A percentile compares a stretch with the other conserved stretches of the same genome.
These are phyloP conservation scores for Noctua janthe DNA, from an alignment of 2,888 invertebrate genomes.

Conservation along the genomic window DNA sequence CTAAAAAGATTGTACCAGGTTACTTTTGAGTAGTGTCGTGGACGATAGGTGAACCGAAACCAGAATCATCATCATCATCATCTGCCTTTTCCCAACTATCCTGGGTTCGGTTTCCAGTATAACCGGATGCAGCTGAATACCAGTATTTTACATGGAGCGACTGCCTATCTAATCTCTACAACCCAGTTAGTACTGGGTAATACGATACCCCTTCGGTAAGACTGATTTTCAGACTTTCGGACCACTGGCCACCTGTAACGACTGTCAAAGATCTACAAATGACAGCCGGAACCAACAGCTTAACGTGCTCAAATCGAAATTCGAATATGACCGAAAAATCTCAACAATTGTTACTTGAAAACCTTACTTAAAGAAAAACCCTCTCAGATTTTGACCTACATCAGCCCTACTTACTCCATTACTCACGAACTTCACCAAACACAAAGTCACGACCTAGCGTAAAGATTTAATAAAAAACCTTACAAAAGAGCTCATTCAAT, in stretches of 20 bases:
- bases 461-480: slow-evolving; percentile 52
- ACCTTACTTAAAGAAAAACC: background rate
- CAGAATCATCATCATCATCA: no score
- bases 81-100: no score
- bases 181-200: no score
- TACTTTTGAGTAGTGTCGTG: background rate
- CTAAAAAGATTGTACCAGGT: background rate
- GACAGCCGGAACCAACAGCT: background rate
- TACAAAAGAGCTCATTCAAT: slow-evolving; percentile 51
- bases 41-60: background rate
- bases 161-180: no score
- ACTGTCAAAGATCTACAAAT: background rate
- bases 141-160: no score
- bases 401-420: background rate
- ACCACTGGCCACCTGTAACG: background rate
- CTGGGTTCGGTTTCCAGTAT: no score
- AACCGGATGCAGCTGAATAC: no score
- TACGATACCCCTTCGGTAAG: no score
- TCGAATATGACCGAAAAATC: background rate
- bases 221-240: background rate
- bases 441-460: slow-evolving; percentile 20
- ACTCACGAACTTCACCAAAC: slow-evolving; percentile 6
- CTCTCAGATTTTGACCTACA: background rate
- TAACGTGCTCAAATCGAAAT: background rate
- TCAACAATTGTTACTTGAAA: slow-evolving; percentile 4